Evolutionary conservation across 1,140 invertebrate genomes (phyloP).

Genomic region (Mycetomoellerius zeteki): DNA sequence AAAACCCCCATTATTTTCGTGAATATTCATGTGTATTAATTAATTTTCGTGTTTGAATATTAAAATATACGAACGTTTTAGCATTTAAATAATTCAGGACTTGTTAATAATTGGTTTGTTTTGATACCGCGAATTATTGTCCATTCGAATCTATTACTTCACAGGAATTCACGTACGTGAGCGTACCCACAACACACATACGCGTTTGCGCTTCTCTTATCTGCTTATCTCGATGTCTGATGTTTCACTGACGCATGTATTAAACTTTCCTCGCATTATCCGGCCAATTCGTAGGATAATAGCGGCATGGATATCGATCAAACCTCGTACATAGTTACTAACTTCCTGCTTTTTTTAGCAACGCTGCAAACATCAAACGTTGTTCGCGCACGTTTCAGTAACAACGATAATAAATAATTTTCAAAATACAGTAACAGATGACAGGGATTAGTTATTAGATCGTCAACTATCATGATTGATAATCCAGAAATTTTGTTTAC

Average conservation of each 20-base stretch:
- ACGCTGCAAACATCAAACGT: not conserved
- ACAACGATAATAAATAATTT: slow-evolving; percentile 35
- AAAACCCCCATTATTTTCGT: slow-evolving; percentile 7
- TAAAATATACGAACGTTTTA: slow-evolving; percentile 39
- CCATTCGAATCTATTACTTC: slow-evolving; percentile 56
- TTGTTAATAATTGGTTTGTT: slow-evolving; percentile 24
- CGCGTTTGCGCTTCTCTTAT: slow-evolving; percentile 56
- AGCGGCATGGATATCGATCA: slow-evolving; percentile 68
- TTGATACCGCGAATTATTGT: slow-evolving; percentile 21
- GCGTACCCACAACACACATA: not conserved
- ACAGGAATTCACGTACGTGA: slow-evolving; percentile 36
- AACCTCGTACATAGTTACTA: slow-evolving; percentile 62
- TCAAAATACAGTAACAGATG: slow-evolving; percentile 41
- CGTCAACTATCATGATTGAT: slow-evolving; percentile 44
- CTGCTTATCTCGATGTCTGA: slow-evolving; percentile 74
- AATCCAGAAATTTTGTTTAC: slow-evolving; percentile 36
- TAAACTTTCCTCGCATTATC: slow-evolving; percentile 75
- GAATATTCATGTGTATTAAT: slow-evolving; percentile 56
- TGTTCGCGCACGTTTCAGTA: not conserved
- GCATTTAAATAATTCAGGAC: slow-evolving; percentile 39
- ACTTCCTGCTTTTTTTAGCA: slow-evolving; percentile 47
- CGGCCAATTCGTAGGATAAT: slow-evolving; percentile 65
- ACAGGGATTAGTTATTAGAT: slow-evolving; percentile 25
- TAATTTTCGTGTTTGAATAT: slow-evolving; percentile 38
- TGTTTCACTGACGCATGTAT: slow-evolving; percentile 75